phyloP scores from a whole-genome alignment of 2,888 invertebrate genomes.

The Sminthurinus aureus region DNA sequence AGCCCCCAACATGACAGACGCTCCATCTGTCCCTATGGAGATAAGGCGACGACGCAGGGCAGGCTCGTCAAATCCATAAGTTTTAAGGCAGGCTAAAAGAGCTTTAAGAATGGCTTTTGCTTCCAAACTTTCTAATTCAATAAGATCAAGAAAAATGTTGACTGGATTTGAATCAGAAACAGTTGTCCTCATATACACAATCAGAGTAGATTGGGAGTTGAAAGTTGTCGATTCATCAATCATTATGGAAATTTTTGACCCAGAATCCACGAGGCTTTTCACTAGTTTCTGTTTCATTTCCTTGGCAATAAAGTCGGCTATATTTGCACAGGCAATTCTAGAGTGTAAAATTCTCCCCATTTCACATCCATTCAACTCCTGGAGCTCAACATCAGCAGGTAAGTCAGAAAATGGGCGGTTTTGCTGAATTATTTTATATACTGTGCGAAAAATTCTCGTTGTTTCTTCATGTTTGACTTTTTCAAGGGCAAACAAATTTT shows the following conservation, averaged over 20 bases:
- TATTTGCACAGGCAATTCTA: not conserved
- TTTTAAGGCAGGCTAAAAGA: not conserved
- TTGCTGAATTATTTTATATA: not conserved
- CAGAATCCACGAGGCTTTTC: not conserved
- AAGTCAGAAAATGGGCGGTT: not conserved
- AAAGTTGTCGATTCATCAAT: not conserved
- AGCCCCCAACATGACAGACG: not conserved
- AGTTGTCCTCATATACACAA: not conserved
- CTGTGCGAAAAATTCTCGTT: not conserved
- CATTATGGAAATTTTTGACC: not conserved
- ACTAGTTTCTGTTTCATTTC: not conserved
- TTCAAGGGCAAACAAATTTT: not conserved
- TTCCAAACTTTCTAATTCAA: not conserved
- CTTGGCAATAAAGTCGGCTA: not conserved
- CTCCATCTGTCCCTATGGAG: not conserved
- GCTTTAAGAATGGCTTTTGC: not conserved
- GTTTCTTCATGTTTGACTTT: not conserved
- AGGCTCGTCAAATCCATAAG: not conserved
- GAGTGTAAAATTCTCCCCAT: slow-evolving; percentile 1
- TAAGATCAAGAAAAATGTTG: not conserved
- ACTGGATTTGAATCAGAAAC: not conserved
- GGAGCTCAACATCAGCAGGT: not conserved
- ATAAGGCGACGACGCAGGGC: not conserved
- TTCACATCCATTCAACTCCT: not conserved
- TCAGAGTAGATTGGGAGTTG: not conserved